A percentile compares a stretch with the other conserved stretches of the same genome.
Evolutionary conservation across 2,888 invertebrate species (phyloP).

Genomic region (Monopis laevigella): DNA sequence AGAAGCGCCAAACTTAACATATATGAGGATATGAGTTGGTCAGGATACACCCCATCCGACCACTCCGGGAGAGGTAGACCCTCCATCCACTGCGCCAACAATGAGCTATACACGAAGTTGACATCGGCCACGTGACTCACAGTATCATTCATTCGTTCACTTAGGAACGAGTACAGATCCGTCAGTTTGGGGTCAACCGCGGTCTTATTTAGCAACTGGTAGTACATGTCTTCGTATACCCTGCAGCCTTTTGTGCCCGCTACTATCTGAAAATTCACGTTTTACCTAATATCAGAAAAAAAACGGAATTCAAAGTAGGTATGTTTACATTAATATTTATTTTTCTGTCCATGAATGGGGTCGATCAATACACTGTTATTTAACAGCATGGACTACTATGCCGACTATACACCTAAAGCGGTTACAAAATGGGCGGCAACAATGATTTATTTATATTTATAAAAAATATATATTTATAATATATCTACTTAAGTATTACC

Average conservation of each 20-base stretch:
- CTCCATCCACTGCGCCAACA: constrained; percentile 70
- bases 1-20: constrained; percentile 75
- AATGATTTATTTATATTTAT: too few species aligned
- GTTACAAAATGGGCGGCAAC: too few species aligned
- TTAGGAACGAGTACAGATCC: constrained; percentile 71
- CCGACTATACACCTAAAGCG: too few species aligned
- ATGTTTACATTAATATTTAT: too few species aligned
- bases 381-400: too few species aligned
- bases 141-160: constrained; percentile 53
- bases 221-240: constrained; percentile 43
- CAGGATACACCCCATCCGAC: constrained; percentile 75
- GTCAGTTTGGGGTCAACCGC: constrained; percentile 60
- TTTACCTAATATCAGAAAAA: too few species aligned
- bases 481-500: too few species aligned
- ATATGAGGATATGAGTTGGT: constrained; percentile 72
- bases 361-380: too few species aligned
- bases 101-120: constrained; percentile 76
- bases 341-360: too few species aligned
- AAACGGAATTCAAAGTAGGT: too few species aligned
- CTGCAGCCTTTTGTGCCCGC: constrained; percentile 50
- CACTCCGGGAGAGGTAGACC: constrained; percentile 78
- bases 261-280: constrained; percentile 48
- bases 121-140: constrained; percentile 69
- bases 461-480: too few species aligned
- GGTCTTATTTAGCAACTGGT: constrained; percentile 55